phyloP scores from a whole-genome alignment of 2,113 vertebrate genomes.

The Heterocephalus glaber region DNA sequence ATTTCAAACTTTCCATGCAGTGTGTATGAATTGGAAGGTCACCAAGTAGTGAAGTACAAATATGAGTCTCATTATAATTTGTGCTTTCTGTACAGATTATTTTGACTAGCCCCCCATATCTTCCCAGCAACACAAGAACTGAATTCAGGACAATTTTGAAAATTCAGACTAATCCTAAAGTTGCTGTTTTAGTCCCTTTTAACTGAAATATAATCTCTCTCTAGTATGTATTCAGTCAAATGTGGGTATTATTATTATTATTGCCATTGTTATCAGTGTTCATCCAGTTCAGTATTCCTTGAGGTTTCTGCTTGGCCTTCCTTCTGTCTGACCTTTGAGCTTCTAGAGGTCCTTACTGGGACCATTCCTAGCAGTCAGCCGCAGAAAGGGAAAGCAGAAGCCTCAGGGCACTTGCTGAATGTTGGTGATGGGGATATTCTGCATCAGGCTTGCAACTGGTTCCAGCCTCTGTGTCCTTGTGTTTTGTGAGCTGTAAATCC shows the following conservation, averaged over 20 bases:
- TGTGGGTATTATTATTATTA: neutral
- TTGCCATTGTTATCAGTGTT: neutral
- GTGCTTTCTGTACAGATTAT: neutral
- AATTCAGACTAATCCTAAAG: neutral
- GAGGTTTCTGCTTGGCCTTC: neutral
- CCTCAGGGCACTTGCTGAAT: neutral
- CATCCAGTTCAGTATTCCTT: neutral
- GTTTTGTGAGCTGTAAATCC: neutral
- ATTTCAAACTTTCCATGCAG: neutral
- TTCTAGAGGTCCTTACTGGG: neutral
- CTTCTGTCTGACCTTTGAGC: neutral
- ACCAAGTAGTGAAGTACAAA: neutral
- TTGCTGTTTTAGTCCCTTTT: neutral
- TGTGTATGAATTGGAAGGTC: neutral
- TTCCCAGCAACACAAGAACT: neutral
- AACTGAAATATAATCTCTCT: neutral
- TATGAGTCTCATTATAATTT: neutral
- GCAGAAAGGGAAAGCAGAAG: neutral
- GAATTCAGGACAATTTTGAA: slow-evolving; percentile 13
- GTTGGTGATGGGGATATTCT: neutral
- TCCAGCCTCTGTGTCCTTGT: neutral
- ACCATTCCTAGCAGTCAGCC: neutral
- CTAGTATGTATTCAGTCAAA: neutral
- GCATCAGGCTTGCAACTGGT: neutral
- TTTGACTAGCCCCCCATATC: neutral